These are phyloP conservation scores for Sinhomidia bicolor DNA, from an alignment of 2,888 invertebrate genomes.

Conservation along the genomic window DNA sequence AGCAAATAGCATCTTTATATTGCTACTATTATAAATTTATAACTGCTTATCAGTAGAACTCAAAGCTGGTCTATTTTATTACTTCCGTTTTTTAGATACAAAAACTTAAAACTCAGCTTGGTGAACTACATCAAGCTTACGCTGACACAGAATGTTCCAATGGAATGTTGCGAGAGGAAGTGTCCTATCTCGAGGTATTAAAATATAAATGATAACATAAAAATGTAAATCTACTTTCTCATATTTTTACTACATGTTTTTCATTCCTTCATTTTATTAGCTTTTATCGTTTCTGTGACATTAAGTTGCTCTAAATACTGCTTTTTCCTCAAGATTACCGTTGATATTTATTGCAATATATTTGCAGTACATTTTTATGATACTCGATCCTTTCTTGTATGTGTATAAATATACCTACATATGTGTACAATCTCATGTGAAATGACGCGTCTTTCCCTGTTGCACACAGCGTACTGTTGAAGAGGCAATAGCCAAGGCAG, in stretches of 20 bases:
- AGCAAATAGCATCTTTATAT: too few species aligned
- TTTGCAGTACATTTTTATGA: not conserved
- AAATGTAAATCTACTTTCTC: not conserved
- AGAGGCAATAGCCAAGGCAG: slow-evolving; percentile 77
- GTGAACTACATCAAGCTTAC: slow-evolving; percentile 82
- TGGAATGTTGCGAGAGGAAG: slow-evolving; percentile 87
- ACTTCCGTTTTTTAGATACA: slow-evolving; percentile 72
- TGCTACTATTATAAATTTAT: too few species aligned
- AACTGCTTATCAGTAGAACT: not conserved
- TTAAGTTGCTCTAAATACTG: not conserved
- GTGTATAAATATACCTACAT: not conserved
- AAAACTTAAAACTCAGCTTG: slow-evolving; percentile 79
- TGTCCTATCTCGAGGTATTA: slow-evolving; percentile 82
- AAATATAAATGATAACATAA: not conserved
- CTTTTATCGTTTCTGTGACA: slow-evolving; percentile 6
- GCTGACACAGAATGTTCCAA: slow-evolving; percentile 87
- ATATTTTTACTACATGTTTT: slow-evolving; percentile 16
- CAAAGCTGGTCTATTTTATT: not conserved
- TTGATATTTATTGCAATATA: not conserved
- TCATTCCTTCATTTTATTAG: not conserved
- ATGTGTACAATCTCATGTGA: not conserved
- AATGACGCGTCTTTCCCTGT: not conserved
- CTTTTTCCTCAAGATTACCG: not conserved
- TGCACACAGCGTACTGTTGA: slow-evolving; percentile 77
- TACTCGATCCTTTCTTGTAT: not conserved